Evolutionary conservation across 1,140 invertebrate genomes (phyloP).

Genomic region (Acromyrmex charruanus): DNA sequence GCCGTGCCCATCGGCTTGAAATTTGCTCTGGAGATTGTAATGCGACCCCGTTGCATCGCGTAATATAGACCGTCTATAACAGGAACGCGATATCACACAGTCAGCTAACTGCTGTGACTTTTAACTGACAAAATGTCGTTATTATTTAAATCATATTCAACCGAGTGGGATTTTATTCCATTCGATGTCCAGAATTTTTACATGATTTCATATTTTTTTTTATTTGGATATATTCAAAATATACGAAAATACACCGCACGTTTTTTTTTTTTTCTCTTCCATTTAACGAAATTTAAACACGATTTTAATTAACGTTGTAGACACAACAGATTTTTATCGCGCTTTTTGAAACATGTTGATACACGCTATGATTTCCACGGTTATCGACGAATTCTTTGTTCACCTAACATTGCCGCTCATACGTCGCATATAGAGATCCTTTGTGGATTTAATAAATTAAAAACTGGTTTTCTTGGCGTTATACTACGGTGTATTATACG

Average conservation of each 20-base stretch:
- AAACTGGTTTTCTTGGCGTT: conserved; percentile 23
- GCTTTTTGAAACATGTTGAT: neutral
- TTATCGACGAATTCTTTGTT: conserved; percentile 17
- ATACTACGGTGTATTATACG: neutral
- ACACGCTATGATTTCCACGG: conserved; percentile 13
- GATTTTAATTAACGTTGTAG: conserved; percentile 44
- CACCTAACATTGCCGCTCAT: neutral
- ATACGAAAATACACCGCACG: neutral
- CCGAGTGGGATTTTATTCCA: neutral
- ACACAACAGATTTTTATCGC: conserved; percentile 24
- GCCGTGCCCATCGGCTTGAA: conserved; percentile 30
- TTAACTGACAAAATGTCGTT: conserved; percentile 22
- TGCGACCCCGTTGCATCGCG: neutral
- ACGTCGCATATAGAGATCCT: neutral
- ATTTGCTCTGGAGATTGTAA: conserved; percentile 41
- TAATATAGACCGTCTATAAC: neutral
- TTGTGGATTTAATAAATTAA: conserved; percentile 61
- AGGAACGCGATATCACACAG: neutral
- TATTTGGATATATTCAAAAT: neutral
- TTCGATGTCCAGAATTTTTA: neutral
- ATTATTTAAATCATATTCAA: neutral
- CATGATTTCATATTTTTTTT: conserved; percentile 29
- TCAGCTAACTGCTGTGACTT: neutral
- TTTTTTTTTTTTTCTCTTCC: conserved; percentile 4
- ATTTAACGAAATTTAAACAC: conserved; percentile 29